Evolutionary conservation across 2,797 vertebrate species (phyloP).

Genomic region (Brachyrhaphis roseni): DNA sequence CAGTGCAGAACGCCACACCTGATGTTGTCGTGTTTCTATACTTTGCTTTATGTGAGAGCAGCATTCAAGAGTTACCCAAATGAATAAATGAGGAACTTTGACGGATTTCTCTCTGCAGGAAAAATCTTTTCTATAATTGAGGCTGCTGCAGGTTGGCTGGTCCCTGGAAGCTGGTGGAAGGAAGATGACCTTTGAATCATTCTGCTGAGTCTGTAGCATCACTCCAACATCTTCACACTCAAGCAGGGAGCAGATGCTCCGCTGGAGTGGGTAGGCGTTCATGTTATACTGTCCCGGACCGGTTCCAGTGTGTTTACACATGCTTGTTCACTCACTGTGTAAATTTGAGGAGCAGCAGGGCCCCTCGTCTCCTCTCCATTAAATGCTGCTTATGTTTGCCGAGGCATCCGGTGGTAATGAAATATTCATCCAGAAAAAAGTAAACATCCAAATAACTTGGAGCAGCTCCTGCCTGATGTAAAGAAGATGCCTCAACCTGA

Average conservation of each 20-base stretch:
- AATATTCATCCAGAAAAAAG: slow-evolving; percentile 77
- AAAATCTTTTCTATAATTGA: slow-evolving; percentile 32
- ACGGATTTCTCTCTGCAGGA: slow-evolving; percentile 30
- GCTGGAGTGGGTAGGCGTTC: slow-evolving; percentile 15
- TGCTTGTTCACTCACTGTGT: slow-evolving; percentile 48
- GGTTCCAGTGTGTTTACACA: slow-evolving; percentile 38
- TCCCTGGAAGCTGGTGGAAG: slow-evolving; percentile 15
- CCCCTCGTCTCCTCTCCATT: slow-evolving; percentile 49
- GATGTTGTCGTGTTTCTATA: background rate
- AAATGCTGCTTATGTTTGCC: slow-evolving; percentile 75
- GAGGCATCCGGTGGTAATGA: slow-evolving; percentile 75
- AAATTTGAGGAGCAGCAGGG: slow-evolving; percentile 38
- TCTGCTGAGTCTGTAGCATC: slow-evolving; percentile 27
- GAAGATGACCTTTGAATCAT: slow-evolving; percentile 33
- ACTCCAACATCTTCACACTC: slow-evolving; percentile 9
- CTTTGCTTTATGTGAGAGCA: slow-evolving; percentile 14
- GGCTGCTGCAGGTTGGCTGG: slow-evolving; percentile 20
- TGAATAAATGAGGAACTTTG: slow-evolving; percentile 55
- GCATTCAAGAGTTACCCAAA: slow-evolving; percentile 46
- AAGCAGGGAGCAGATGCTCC: slow-evolving; percentile 1
- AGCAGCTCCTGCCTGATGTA: slow-evolving; percentile 60
- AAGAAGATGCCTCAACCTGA: slow-evolving; percentile 41
- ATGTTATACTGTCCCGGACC: slow-evolving; percentile 33
- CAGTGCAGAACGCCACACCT: background rate
- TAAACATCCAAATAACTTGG: slow-evolving; percentile 65